Evolutionary conservation across 2,113 vertebrate genomes (phyloP).

Genomic region (Oryctolagus cuniculus): mOryCun1.1 NC_091448.1:15735501-15736000

Average conservation of each 20-base stretch:
- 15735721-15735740: neutral
- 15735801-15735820: neutral
- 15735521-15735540: neutral
- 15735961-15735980: neutral
- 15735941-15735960: neutral
- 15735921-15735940: neutral
- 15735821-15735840: neutral
- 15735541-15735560: neutral
- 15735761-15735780: neutral
- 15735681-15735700: neutral
- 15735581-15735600: neutral
- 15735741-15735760: conserved; percentile 11
- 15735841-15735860: neutral
- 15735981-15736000: neutral
- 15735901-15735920: conserved; percentile 6
- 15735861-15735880: neutral
- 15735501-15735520: neutral
- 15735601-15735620: neutral
- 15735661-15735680: neutral
- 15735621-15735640: neutral
- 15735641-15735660: neutral
- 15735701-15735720: neutral
- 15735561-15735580: neutral
- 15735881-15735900: neutral
- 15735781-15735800: neutral